Conservation (phyloP, 2,113 vertebrate genomes). For the Gnathonemus echidnorhynchus region DNA sequence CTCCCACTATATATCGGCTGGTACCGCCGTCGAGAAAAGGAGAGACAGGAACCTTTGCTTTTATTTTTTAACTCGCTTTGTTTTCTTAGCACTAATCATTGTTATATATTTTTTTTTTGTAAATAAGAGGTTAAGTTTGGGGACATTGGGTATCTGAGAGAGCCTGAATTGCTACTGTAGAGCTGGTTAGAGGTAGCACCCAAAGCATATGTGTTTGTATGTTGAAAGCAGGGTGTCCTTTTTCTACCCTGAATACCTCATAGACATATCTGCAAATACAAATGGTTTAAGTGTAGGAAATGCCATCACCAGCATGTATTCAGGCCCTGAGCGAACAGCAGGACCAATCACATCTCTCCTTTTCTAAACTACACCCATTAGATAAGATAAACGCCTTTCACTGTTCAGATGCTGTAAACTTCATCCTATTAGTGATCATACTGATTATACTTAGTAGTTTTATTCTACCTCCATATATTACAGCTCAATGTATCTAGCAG, state of each 20-base stretch:
- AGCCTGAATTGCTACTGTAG: constrained; percentile 14
- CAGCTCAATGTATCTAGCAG: constrained; percentile 23
- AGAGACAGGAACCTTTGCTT: neutral
- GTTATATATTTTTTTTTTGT: neutral
- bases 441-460: constrained; percentile 15
- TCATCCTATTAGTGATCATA: constrained; percentile 15
- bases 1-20: neutral
- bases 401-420: constrained; percentile 22
- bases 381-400: constrained; percentile 6
- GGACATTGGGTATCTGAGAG: neutral
- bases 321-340: constrained; percentile 1
- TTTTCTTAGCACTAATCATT: constrained; percentile 15
- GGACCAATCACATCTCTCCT: constrained; percentile 11
- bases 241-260: constrained; percentile 21
- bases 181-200: constrained; percentile 10
- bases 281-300: constrained; percentile 9
- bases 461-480: constrained; percentile 28
- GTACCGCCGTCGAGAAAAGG: neutral
- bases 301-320: constrained; percentile 12
- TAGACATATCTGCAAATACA: constrained; percentile 26
- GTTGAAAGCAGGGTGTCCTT: constrained; percentile 13
- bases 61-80: neutral
- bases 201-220: constrained; percentile 12
- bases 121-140: neutral
- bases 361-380: constrained; percentile 12